phyloP scores from a whole-genome alignment of 2,113 vertebrate genomes.

The Tringa solitaria region DNA sequence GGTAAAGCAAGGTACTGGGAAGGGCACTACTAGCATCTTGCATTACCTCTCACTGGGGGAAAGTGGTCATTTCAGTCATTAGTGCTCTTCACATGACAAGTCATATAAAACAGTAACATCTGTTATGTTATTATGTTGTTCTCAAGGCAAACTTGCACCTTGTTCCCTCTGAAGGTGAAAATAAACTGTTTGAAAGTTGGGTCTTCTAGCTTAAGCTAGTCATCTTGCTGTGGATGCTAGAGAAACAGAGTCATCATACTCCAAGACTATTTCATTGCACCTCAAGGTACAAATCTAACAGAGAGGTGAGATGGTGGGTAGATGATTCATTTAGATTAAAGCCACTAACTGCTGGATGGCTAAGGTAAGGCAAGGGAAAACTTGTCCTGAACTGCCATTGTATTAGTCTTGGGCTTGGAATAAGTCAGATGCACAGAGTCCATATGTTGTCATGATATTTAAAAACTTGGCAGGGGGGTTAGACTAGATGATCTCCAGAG shows the following conservation, averaged over 20 bases:
- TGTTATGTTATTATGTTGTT: not conserved
- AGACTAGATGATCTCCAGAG: too few relatives aligned
- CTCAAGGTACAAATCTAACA: not conserved
- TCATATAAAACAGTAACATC: not conserved
- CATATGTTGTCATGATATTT: not conserved
- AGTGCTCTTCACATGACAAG: not conserved
- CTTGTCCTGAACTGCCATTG: not conserved
- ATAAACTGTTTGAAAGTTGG: not conserved
- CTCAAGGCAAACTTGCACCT: not conserved
- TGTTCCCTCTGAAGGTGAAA: not conserved
- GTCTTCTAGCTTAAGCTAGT: not conserved
- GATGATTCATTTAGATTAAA: not conserved
- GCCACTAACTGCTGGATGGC: not conserved
- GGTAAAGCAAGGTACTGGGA: not conserved
- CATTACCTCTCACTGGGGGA: not conserved
- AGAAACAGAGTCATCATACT: not conserved
- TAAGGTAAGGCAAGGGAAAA: not conserved
- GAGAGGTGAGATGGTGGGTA: not conserved
- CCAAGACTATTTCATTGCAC: not conserved
- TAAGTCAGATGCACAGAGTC: not conserved
- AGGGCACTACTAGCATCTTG: not conserved
- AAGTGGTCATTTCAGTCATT: not conserved
- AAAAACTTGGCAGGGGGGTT: not conserved
- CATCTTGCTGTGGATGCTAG: not conserved
- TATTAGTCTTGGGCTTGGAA: not conserved